Conservation (phyloP, 2,797 vertebrate species). For the Etheostoma nigrum region DNA sequence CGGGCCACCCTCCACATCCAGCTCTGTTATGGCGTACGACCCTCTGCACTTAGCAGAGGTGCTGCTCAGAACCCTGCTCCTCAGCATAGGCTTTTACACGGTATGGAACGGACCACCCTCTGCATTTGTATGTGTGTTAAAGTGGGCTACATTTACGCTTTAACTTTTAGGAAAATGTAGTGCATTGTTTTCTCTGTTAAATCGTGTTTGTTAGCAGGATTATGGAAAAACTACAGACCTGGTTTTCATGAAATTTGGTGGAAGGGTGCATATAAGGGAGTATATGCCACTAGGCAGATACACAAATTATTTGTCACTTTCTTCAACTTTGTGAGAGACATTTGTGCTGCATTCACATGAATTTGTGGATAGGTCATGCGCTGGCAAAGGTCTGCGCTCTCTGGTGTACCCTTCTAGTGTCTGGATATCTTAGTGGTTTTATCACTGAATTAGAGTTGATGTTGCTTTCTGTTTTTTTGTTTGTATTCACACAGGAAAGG, state of each 20-base stretch:
- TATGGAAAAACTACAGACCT: too few relatives aligned
- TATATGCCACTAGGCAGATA: too few relatives aligned
- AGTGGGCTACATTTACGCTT: background rate
- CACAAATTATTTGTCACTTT: too few relatives aligned
- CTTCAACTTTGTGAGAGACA: too few relatives aligned
- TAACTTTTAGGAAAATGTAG: background rate
- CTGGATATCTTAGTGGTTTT: too few relatives aligned
- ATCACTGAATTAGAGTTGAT: background rate
- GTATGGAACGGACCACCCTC: constrained; percentile 60
- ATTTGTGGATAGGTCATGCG: too few relatives aligned
- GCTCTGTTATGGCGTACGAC: constrained; percentile 78
- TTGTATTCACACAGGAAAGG: constrained; percentile 77
- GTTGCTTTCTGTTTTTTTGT: background rate
- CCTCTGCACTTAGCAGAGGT: constrained; percentile 87
- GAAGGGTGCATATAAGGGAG: too few relatives aligned
- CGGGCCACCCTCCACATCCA: constrained; percentile 69
- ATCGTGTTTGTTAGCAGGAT: background rate
- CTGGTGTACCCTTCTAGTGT: too few relatives aligned
- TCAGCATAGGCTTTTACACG: constrained; percentile 89
- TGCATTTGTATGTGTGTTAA: background rate
- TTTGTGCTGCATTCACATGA: too few relatives aligned
- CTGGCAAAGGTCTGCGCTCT: too few relatives aligned
- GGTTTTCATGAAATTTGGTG: too few relatives aligned
- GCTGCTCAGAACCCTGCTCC: constrained; percentile 86
- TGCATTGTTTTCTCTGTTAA: constrained; percentile 1